Evolutionary conservation across 2,888 invertebrate genomes (phyloP).

Genomic region (Ectemnius cavifrons): DNA sequence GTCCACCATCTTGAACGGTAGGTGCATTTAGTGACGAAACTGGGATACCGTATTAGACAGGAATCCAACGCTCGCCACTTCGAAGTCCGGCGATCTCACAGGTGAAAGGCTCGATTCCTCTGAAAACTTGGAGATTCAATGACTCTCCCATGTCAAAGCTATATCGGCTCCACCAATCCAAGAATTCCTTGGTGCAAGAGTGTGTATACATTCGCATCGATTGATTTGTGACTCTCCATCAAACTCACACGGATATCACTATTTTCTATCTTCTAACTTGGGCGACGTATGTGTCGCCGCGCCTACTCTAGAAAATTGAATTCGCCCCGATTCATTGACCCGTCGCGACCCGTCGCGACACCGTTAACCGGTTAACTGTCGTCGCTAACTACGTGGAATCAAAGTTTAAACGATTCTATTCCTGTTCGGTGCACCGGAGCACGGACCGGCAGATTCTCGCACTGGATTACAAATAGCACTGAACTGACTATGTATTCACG

Average conservation of each 20-base stretch:
- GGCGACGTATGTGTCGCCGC: neutral
- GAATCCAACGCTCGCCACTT: constrained; percentile 52
- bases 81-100: constrained; percentile 50
- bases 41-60: constrained; percentile 60
- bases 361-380: constrained; percentile 54
- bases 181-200: too few species aligned
- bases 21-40: constrained; percentile 54
- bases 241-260: neutral
- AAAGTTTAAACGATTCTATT: constrained; percentile 58
- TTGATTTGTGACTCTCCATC: constrained; percentile 11
- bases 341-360: constrained; percentile 45
- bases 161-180: too few species aligned
- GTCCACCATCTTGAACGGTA: constrained; percentile 33
- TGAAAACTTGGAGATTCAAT: neutral
- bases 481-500: too few species aligned
- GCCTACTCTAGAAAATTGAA: constrained; percentile 45
- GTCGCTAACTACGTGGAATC: constrained; percentile 49
- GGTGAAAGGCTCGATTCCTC: constrained; percentile 51
- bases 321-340: constrained; percentile 57
- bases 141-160: too few species aligned
- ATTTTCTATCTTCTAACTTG: too few species aligned
- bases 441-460: neutral
- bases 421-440: constrained; percentile 13
- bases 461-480: neutral
- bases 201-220: neutral